Conservation (phyloP, 2,113 vertebrate species). For the Eidolon helvum region DNA sequence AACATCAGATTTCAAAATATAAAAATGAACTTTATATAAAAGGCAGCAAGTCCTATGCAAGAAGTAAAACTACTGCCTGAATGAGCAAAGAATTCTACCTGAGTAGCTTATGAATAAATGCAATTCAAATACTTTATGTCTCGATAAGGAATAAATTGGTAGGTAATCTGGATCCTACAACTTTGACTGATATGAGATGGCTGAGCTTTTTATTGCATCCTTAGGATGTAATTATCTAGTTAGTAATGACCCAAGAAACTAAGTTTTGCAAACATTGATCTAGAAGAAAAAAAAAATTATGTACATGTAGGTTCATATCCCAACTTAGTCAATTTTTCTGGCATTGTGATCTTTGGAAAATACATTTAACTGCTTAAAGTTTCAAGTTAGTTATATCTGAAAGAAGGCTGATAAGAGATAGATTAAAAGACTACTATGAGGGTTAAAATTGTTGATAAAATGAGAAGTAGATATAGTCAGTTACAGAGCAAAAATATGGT, state of each 20-base stretch:
- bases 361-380: background rate
- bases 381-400: conserved; percentile 16
- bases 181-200: background rate
- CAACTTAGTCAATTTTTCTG: background rate
- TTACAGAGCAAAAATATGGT: background rate
- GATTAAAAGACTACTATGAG: background rate
- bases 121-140: background rate
- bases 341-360: background rate
- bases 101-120: background rate
- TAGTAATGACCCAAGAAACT: conserved; percentile 15
- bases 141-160: background rate
- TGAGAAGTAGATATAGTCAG: background rate
- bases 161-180: background rate
- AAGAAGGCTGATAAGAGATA: background rate
- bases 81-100: background rate
- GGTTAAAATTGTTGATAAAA: background rate
- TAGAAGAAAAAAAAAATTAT: conserved; percentile 2
- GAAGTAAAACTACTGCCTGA: background rate
- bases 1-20: background rate
- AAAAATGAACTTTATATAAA: background rate
- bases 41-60: background rate
- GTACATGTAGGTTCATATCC: background rate
- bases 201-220: background rate
- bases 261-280: conserved; percentile 9
- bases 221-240: background rate